A percentile compares a stretch with the other conserved stretches of the same genome.
phyloP scores from a whole-genome alignment of 2,888 invertebrate species.

The Vandiemenella viatica region DNA sequence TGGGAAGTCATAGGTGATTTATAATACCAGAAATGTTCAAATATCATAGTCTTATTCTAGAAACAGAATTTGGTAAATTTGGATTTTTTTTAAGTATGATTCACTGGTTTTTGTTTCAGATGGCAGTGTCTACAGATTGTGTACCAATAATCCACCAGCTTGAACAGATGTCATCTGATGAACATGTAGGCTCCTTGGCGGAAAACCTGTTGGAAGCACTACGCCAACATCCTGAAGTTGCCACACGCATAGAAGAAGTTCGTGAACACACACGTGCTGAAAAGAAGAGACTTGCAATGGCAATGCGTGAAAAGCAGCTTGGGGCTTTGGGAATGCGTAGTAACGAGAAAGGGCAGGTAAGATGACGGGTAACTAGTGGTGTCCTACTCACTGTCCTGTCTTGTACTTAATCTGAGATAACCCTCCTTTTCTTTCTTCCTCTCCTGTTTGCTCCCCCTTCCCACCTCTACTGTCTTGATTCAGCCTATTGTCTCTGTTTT shows the following conservation, averaged over 20 bases:
- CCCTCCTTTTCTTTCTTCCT: too few species aligned
- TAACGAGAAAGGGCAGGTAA: slow-evolving; percentile 90
- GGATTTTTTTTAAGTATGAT: too few species aligned
- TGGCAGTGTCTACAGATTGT: slow-evolving; percentile 73
- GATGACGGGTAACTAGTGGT: slow-evolving; percentile 3
- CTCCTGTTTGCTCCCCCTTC: too few species aligned
- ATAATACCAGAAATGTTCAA: too few species aligned
- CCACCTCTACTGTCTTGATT: too few species aligned
- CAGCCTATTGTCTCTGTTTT: too few species aligned
- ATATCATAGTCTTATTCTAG: too few species aligned
- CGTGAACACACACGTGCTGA: slow-evolving; percentile 87
- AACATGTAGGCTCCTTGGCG: slow-evolving; percentile 90
- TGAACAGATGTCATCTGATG: slow-evolving; percentile 94
- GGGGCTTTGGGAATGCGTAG: slow-evolving; percentile 85
- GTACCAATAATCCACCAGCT: slow-evolving; percentile 90
- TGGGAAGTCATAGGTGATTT: too few species aligned
- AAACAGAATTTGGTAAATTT: too few species aligned
- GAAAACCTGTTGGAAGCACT: slow-evolving; percentile 86
- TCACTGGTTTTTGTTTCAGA: slow-evolving; percentile 31
- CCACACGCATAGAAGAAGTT: slow-evolving; percentile 78
- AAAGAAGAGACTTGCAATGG: slow-evolving; percentile 96
- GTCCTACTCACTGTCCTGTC: background rate
- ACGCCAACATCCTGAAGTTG: slow-evolving; percentile 61
- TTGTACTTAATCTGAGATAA: background rate
- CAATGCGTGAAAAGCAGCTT: slow-evolving; percentile 88